A percentile compares a stretch with the other conserved stretches of the same genome.
These are phyloP conservation scores for Morbakka virulenta DNA, from an alignment of 30 jellyfish, hydroid and myxozoan species.

Conservation along the genomic window DNA sequence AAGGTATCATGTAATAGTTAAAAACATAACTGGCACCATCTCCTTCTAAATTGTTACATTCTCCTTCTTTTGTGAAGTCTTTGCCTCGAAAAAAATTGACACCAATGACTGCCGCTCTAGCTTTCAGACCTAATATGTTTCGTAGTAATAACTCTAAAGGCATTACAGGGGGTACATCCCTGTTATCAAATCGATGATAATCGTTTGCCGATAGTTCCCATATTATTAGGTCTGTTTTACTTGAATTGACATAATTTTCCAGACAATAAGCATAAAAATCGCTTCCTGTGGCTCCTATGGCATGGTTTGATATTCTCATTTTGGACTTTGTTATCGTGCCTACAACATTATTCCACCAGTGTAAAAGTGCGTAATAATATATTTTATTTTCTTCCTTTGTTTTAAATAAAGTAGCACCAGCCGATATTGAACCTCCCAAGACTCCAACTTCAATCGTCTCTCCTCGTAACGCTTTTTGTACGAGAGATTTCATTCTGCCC, in stretches of 20 bases:
- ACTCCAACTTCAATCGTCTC: slow-evolving; percentile 64
- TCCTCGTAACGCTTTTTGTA: slow-evolving; percentile 71
- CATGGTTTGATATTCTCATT: slow-evolving; percentile 44
- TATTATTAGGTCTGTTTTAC: slow-evolving; percentile 71
- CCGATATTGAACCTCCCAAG: slow-evolving; percentile 93
- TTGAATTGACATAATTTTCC: slow-evolving; percentile 68
- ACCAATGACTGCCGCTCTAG: slow-evolving; percentile 69
- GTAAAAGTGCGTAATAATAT: slow-evolving; percentile 64
- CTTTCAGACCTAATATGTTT: slow-evolving; percentile 61
- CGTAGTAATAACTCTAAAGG: slow-evolving; percentile 84
- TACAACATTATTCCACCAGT: slow-evolving; percentile 86
- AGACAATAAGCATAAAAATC: slow-evolving; percentile 94
- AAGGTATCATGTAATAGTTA: slow-evolving; percentile 69
- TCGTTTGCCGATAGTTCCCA: slow-evolving; percentile 98
- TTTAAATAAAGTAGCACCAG: slow-evolving; percentile 91
- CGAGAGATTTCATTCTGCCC: slow-evolving; percentile 48
- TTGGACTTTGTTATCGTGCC: slow-evolving; percentile 74
- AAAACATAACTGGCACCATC: slow-evolving; percentile 87
- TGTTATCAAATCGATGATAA: slow-evolving; percentile 88
- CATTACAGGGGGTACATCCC: slow-evolving; percentile 97
- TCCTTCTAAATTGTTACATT: slow-evolving; percentile 81
- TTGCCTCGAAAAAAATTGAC: slow-evolving; percentile 95
- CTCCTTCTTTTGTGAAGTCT: slow-evolving; percentile 79
- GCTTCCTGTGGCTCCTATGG: slow-evolving; percentile 96
- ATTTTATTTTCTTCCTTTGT: slow-evolving; percentile 51